phyloP scores from a whole-genome alignment of 92 coral and sea anemone genomes.

The Hydrozoanthus gracilis region DNA sequence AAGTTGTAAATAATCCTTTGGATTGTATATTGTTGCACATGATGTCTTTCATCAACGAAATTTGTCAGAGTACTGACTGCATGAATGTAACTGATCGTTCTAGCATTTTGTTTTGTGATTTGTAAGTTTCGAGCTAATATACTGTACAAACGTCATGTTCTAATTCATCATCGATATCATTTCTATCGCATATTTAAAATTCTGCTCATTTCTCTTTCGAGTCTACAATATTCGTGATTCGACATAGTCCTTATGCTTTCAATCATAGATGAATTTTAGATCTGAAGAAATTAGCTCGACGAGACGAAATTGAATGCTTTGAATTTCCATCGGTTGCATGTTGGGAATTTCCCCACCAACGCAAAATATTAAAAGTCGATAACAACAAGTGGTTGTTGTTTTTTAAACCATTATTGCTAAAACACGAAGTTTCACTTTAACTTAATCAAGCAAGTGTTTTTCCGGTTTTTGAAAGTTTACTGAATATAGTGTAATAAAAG shows the following conservation, averaged over 20 bases:
- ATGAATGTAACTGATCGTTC: not conserved
- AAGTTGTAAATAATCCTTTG: not conserved
- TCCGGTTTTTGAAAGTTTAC: too few species aligned
- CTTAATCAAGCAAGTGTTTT: too few species aligned
- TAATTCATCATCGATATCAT: not conserved
- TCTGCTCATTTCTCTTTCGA: slow-evolving; percentile 27
- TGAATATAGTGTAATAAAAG: too few species aligned
- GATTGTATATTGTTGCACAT: not conserved
- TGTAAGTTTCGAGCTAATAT: not conserved
- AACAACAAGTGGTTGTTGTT: too few species aligned
- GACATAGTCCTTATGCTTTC: too few species aligned
- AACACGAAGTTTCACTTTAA: too few species aligned
- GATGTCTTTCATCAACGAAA: slow-evolving; percentile 19
- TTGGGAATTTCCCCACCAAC: too few species aligned
- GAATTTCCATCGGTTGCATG: not conserved
- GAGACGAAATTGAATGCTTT: not conserved
- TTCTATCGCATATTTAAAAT: slow-evolving; percentile 20
- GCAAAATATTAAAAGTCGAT: too few species aligned
- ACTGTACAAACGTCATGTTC: too few species aligned
- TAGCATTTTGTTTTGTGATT: not conserved
- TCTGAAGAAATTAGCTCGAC: too few species aligned
- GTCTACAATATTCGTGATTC: not conserved
- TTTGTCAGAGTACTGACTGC: not conserved
- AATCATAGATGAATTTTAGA: too few species aligned
- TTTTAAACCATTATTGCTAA: too few species aligned